Percentiles rank a stretch among this genome's conserved stretches.
Evolutionary conservation across 2,888 invertebrate species (phyloP).

Genomic region (Heliconius hortense): DNA sequence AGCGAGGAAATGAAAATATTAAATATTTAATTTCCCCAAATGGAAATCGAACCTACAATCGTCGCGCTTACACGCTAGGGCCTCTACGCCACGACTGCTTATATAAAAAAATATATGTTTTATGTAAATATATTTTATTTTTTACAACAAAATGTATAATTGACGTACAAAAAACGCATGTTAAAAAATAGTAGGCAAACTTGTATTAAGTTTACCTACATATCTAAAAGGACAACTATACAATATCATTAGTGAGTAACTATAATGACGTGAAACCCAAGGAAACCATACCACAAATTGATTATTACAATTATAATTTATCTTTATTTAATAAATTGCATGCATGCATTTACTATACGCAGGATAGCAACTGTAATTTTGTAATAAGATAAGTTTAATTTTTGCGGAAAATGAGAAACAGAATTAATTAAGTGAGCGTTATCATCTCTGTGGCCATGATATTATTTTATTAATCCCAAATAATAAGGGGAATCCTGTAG

Average conservation of each 20-base stretch:
- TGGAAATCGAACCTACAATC: too few species aligned
- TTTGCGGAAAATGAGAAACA: not conserved
- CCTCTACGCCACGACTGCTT: too few species aligned
- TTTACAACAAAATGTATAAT: too few species aligned
- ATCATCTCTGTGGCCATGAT: not conserved
- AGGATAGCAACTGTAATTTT: not conserved
- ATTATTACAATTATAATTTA: constrained; percentile 6
- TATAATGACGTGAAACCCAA: not conserved
- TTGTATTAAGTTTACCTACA: not conserved
- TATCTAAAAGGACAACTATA: constrained; percentile 12
- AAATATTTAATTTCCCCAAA: too few species aligned
- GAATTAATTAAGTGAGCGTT: not conserved
- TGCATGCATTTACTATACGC: too few species aligned
- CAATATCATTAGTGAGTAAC: too few species aligned
- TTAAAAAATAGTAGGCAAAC: not conserved
- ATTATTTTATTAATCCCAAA: not conserved
- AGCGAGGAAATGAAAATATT: too few species aligned
- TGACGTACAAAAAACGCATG: not conserved
- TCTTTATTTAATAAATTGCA: constrained; percentile 1
- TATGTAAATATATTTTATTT: too few species aligned
- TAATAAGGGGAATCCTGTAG: not conserved
- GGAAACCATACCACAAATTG: not conserved
- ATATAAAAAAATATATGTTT: too few species aligned
- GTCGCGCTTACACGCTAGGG: too few species aligned
- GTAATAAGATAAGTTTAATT: not conserved